Conservation (phyloP, 2,797 vertebrate species). For the Anolis apletophallus region DNA sequence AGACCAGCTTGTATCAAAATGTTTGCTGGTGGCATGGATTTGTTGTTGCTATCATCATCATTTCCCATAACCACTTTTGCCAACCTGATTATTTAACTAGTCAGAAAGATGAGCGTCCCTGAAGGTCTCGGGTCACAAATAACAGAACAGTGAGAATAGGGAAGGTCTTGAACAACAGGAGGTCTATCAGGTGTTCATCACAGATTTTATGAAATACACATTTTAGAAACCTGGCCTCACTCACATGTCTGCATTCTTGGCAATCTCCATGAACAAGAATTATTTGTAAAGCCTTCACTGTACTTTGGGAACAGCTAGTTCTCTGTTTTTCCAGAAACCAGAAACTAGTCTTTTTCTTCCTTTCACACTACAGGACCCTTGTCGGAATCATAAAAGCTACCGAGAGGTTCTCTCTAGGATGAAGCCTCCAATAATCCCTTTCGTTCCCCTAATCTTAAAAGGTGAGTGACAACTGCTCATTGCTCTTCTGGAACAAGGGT, state of each 20-base stretch:
- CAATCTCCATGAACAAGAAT: background rate
- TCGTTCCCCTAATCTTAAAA: conserved; percentile 95
- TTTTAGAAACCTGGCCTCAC: too few relatives aligned
- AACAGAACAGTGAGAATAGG: background rate
- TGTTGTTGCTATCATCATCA: too few relatives aligned
- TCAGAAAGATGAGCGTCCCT: background rate
- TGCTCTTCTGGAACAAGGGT: background rate
- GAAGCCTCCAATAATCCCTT: conserved; percentile 92
- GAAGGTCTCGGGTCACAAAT: background rate
- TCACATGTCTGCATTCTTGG: background rate
- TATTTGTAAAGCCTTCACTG: background rate
- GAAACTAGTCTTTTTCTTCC: background rate
- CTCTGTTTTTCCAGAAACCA: background rate
- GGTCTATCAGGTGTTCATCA: background rate
- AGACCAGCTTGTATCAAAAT: background rate
- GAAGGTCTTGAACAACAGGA: background rate
- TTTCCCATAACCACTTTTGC: too few relatives aligned
- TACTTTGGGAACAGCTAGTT: background rate
- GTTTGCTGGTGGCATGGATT: background rate
- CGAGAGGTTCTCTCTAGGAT: conserved; percentile 92
- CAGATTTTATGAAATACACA: background rate
- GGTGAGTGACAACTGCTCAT: conserved; percentile 73
- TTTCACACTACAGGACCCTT: conserved; percentile 85
- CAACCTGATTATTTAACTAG: background rate
- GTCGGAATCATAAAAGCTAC: conserved; percentile 96